Evolutionary conservation across 2,888 invertebrate genomes (phyloP), one percentile per base, ranked within the genome.

Genomic region (Urechis unicinctus): DNA sequence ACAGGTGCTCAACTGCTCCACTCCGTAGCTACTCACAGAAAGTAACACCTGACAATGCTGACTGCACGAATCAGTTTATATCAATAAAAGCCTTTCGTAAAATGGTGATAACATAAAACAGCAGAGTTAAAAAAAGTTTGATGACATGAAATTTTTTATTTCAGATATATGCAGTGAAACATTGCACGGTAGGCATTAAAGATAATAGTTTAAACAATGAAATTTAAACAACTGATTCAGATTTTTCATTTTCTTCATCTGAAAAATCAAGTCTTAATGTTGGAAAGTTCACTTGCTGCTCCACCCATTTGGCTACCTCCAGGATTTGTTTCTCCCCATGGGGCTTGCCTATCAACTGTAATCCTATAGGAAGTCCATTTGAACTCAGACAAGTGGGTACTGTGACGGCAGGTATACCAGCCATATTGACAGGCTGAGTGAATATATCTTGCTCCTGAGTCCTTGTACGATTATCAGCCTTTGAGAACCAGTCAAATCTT

Each of bases 351-450:
- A 95, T 91, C 6, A 97, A 74, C 78, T 96, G 96, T 50, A 96
- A 73, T 50, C 92, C 87, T 17, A 96, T 78, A 0, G 96, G 96
- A 55, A 95, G 77, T 3, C 86, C 86, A 13, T 66, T 49, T 29
- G 75, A 77, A 0, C 92, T 91, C 30, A 94, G 77, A 53, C 83
- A 82, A 51, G 91, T 85, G 0, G 96, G 96, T 60, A 96, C 79
- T 2, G 87, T 88, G 24, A 96, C 75, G 0, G 96, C 95, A 9
- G 96, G 95, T 55, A 94, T 82, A 1, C 86, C 85, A 41, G 96
- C 93, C 89, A 98, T 88, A 75, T 98, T 98, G 0, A 90, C 91
- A 0, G 97, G 89, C 71, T 94, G 94, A 0, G 97, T 97, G 72
- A 91, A 97, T 73, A 86, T 91, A 80, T 98, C 98, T 73, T 92